These are phyloP conservation scores for Furcula furcula DNA, from an alignment of 2,888 invertebrate genomes.

Conservation along the genomic window DNA sequence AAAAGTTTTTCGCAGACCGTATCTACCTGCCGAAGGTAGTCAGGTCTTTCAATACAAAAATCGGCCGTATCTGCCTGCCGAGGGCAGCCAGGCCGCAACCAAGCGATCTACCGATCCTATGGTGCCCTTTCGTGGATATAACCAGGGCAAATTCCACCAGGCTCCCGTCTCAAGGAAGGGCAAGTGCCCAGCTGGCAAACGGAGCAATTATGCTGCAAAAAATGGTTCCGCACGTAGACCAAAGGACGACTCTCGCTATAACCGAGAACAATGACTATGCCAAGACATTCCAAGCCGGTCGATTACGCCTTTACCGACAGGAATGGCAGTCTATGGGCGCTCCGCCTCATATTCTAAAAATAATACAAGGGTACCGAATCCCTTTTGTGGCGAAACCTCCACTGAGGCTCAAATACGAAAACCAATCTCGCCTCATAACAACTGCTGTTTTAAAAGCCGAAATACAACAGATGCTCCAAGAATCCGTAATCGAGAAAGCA, in stretches of 20 bases:
- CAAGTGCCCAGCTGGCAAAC: neutral
- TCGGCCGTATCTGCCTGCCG: neutral
- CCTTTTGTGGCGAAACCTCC: neutral
- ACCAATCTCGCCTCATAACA: neutral
- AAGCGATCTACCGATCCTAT: neutral
- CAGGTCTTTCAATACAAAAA: neutral
- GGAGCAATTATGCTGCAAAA: neutral
- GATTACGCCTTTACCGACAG: neutral
- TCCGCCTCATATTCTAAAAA: neutral
- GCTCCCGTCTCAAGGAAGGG: neutral
- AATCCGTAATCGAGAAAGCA: neutral
- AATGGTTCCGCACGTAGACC: neutral
- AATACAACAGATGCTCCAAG: neutral
- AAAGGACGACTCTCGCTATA: neutral
- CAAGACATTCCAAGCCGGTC: neutral
- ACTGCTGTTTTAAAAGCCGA: neutral
- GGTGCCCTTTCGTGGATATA: neutral
- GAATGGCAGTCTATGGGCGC: neutral
- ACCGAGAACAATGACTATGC: neutral
- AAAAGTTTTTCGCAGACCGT: neutral
- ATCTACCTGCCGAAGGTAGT: neutral
- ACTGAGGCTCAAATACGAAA: neutral
- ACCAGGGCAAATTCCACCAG: neutral
- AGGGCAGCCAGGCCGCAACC: neutral
- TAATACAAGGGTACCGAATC: constrained; percentile 1